Conservation (phyloP, 2,113 vertebrate genomes). For the Ovibos moschatus region DNA sequence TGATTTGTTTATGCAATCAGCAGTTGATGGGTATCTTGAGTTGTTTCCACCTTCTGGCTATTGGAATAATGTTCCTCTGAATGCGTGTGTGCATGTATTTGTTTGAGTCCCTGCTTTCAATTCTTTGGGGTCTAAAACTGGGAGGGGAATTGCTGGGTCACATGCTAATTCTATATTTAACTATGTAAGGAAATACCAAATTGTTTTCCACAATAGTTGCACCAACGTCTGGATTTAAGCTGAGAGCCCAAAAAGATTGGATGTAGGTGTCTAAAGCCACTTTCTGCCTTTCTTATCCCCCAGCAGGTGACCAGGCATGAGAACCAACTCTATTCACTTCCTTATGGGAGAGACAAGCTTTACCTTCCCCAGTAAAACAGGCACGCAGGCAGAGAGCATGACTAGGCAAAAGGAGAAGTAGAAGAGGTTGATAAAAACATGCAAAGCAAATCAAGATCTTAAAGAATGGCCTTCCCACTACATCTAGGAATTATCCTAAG, state of each 20-base stretch:
- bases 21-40: not conserved
- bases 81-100: not conserved
- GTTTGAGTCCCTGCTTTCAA: not conserved
- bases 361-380: not conserved
- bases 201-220: not conserved
- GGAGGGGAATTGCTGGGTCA: not conserved
- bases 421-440: not conserved
- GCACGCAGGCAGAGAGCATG: rapidly evolving
- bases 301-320: not conserved
- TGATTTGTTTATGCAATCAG: not conserved
- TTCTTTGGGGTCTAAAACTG: not conserved
- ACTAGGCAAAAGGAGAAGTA: not conserved
- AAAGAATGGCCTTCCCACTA: not conserved
- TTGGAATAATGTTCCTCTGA: not conserved
- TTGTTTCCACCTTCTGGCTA: not conserved
- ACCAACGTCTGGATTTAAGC: not conserved
- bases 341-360: not conserved
- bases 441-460: not conserved
- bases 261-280: not conserved
- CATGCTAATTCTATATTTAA: not conserved
- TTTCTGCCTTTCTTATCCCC: not conserved
- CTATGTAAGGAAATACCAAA: not conserved
- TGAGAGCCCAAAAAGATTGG: not conserved
- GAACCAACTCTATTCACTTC: not conserved
- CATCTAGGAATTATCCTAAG: not conserved